These are phyloP conservation scores for Bacillus rossius DNA, from an alignment of 1,140 invertebrate genomes.

Conservation along the genomic window DNA sequence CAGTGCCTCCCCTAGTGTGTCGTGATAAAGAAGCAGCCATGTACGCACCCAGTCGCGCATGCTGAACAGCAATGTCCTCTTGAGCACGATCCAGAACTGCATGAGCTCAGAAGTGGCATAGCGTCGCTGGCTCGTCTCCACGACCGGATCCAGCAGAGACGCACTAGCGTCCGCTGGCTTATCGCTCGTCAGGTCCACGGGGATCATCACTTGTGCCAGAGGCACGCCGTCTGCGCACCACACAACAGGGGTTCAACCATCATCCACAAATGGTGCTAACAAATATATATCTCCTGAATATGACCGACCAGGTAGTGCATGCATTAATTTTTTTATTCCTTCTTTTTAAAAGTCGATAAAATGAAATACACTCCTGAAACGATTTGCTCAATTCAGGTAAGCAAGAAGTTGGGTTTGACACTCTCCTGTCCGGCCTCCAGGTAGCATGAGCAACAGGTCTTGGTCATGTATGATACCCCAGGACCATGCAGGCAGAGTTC, in stretches of 20 bases:
- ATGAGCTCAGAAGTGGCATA: conserved; percentile 70
- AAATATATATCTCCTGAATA: background rate
- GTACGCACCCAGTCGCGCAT: conserved; percentile 72
- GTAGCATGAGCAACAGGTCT: too few relatives aligned
- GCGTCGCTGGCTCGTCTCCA: conserved; percentile 51
- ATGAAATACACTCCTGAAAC: too few relatives aligned
- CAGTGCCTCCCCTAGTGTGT: too few relatives aligned
- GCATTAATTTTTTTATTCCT: too few relatives aligned
- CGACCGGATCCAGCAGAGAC: conserved; percentile 55
- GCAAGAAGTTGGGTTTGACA: too few relatives aligned
- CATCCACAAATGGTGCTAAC: background rate
- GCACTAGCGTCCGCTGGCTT: conserved; percentile 54
- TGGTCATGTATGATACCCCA: too few relatives aligned
- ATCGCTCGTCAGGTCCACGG: conserved; percentile 34
- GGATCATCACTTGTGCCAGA: conserved; percentile 48
- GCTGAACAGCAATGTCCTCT: conserved; percentile 72
- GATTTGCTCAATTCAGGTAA: too few relatives aligned
- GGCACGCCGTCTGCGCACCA: conserved; percentile 42
- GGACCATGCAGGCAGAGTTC: too few relatives aligned
- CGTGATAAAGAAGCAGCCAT: too few relatives aligned
- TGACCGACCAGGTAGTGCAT: too few relatives aligned
- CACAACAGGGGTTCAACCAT: conserved; percentile 2
- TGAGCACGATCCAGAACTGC: conserved; percentile 78
- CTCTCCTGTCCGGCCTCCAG: too few relatives aligned
- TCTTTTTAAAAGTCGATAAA: too few relatives aligned